Base-by-base conservation (phyloP, 2,888 invertebrate genomes). In the Pasiphila rectangulata region DNA sequence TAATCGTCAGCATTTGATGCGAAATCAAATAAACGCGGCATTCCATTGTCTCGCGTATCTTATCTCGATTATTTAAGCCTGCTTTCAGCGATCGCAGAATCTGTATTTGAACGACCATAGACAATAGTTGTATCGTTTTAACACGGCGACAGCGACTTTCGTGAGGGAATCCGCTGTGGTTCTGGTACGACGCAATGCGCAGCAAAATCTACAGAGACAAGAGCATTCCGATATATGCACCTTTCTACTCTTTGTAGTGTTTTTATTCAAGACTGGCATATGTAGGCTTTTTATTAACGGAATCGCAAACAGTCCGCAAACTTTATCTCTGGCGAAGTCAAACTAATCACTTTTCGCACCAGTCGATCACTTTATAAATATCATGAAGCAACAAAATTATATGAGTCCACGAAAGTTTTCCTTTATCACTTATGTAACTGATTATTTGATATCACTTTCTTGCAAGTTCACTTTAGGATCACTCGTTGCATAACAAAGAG, bases 61-160 rank as follows among this genome's bases (percentile, higher is more conserved):
- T 50, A 54, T 41, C 59, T 48, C 44, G 40, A 44, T 34, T 34
- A 40, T 29, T 35, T 30, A 5, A 16, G 16, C 32, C 19, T 44
- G 13, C 37, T 49, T 61, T 70, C 71, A 69, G 24, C 67, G 69
- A 54, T 77, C 75, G 59, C 67, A 72, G 40, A 75, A 68, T 25
- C 75, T 82, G 58, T 84, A 88, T 57, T 87, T 88, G 56, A 87
- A 87, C 16, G 84, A 81, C 71, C 79, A 80, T 19, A 88, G 76
- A 64, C 88, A 87, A 66, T 75, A 88, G 63, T 80, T 87, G 67
- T 88, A 88, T 63, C 82, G 60, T 68, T 87, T 86, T 19, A 88
- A 59, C 1, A 87, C 88, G 24, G 73, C 64, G 0, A 79, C 79
- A 0, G 83, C 72, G 0, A 88, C 88, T 69, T 83, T 85, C 19